phyloP scores from a whole-genome alignment of 1,140 invertebrate genomes.

The Chrysopa pallens region DNA sequence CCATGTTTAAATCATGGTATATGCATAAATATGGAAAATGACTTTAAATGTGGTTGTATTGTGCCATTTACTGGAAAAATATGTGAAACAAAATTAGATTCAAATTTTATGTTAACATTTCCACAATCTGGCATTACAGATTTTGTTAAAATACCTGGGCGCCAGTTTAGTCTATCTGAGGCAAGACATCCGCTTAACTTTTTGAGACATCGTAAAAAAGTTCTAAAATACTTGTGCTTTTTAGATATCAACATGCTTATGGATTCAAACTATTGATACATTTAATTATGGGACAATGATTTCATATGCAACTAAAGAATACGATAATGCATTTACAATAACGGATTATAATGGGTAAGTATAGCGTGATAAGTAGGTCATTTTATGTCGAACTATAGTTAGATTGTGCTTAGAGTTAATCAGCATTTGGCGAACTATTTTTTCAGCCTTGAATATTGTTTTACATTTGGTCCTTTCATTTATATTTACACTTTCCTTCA shows the following conservation, averaged over 20 bases:
- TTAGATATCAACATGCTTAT: slow-evolving; percentile 41
- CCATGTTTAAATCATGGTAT: slow-evolving; percentile 31
- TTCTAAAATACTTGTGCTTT: slow-evolving; percentile 3
- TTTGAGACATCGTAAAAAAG: neutral
- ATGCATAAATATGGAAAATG: slow-evolving; percentile 23
- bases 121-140: slow-evolving; percentile 29
- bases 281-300: slow-evolving; percentile 53
- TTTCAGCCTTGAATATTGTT: too few relatives aligned
- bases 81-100: slow-evolving; percentile 25
- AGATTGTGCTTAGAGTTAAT: too few relatives aligned
- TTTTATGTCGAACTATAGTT: neutral
- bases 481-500: too few relatives aligned
- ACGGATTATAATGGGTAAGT: slow-evolving; percentile 51
- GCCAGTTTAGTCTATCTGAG: slow-evolving; percentile 20
- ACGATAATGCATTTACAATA: slow-evolving; percentile 46
- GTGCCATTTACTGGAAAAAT: slow-evolving; percentile 19
- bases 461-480: too few relatives aligned
- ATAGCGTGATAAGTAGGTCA: slow-evolving; percentile 1
- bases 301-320: slow-evolving; percentile 38
- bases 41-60: slow-evolving; percentile 22
- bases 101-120: slow-evolving; percentile 33
- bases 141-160: slow-evolving; percentile 28
- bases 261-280: slow-evolving; percentile 41
- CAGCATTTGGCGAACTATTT: too few relatives aligned
- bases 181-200: slow-evolving; percentile 12